Percentiles rank a stretch among this genome's conserved stretches.
phyloP scores from a whole-genome alignment of 2,888 invertebrate genomes.

The Hartigia nigra region DNA sequence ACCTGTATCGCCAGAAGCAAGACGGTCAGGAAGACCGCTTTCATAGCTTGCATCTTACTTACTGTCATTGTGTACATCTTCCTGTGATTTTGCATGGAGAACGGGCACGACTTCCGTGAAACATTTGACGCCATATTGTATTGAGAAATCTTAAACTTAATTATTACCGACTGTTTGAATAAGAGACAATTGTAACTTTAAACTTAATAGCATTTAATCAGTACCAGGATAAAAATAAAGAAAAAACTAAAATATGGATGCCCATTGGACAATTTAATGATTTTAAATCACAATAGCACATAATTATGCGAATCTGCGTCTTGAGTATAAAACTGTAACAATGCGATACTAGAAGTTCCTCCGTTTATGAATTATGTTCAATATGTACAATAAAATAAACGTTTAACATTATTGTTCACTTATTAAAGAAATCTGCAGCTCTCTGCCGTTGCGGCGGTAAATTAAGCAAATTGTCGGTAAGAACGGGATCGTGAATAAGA shows the following conservation, averaged over 20 bases:
- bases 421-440: slow-evolving; percentile 84
- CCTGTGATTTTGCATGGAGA: not conserved
- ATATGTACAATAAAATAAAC: not conserved
- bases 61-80: slow-evolving; percentile 14
- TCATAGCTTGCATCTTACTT: slow-evolving; percentile 15
- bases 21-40: slow-evolving; percentile 9
- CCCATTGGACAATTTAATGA: not conserved
- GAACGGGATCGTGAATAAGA: slow-evolving; percentile 53
- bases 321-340: not conserved
- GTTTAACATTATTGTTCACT: slow-evolving; percentile 26
- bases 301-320: not conserved
- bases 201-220: not conserved
- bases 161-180: not conserved
- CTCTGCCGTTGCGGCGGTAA: slow-evolving; percentile 79
- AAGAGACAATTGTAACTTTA: not conserved
- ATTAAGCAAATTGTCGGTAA: slow-evolving; percentile 89
- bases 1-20: slow-evolving; percentile 3
- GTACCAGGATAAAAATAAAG: not conserved
- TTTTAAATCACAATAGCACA: not conserved
- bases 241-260: not conserved
- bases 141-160: slow-evolving; percentile 18
- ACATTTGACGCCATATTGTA: not conserved
- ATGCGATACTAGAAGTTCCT: not conserved
- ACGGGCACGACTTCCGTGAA: slow-evolving; percentile 17
- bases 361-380: not conserved